phyloP scores from a whole-genome alignment of 2,797 vertebrate species.

The Threskiornis aethiopicus region DNA sequence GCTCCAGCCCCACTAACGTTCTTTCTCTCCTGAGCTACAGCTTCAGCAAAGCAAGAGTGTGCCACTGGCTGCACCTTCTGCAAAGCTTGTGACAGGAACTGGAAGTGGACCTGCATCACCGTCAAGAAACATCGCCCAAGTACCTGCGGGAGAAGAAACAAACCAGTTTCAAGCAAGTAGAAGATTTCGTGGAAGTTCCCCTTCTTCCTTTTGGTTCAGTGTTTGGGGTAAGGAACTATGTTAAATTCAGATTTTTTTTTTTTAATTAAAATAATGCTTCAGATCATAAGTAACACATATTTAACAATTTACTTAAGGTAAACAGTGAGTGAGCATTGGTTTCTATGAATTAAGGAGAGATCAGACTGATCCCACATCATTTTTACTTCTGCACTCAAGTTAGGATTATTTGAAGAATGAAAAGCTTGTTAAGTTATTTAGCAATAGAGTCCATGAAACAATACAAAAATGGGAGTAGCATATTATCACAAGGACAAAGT shows the following conservation, averaged over 20 bases:
- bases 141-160: slow-evolving; percentile 78
- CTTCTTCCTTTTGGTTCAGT: neutral
- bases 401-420: neutral
- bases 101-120: slow-evolving; percentile 99
- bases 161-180: neutral
- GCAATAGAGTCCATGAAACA: neutral
- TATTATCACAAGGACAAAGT: neutral
- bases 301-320: neutral
- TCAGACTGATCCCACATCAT: neutral
- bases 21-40: slow-evolving; percentile 91
- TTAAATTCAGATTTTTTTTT: neutral
- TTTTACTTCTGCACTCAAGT: neutral
- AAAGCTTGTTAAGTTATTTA: neutral
- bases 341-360: neutral
- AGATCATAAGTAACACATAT: neutral
- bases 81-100: slow-evolving; percentile 96
- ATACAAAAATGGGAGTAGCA: neutral
- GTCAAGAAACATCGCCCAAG: slow-evolving; percentile 97
- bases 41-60: slow-evolving; percentile 94
- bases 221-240: neutral
- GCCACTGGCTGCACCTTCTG: slow-evolving; percentile 98
- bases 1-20: slow-evolving; percentile 72
- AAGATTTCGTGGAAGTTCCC: neutral
- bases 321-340: neutral
- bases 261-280: neutral